Evolutionary conservation across 2,797 vertebrate species (phyloP), one percentile per base, ranked within the genome.

Genomic region (Propithecus perrieri): DNA sequence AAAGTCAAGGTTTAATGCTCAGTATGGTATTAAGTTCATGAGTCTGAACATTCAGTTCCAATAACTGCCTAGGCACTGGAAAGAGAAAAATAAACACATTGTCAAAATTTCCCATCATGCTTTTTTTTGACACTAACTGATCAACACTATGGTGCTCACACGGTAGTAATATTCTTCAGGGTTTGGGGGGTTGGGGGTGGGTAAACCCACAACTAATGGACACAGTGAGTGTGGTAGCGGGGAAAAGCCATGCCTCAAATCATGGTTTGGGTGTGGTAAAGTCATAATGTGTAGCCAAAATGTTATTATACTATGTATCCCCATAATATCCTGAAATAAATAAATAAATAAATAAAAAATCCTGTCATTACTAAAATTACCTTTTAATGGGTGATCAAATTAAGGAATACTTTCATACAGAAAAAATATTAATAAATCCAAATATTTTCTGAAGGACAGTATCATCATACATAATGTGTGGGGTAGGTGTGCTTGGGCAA

Each of bases 401-500:
- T 86, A 85, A 85, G 26, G 81, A 63, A 76, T 18, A 7, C 4
- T 28, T 87, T 95, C 53, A 85, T 14, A 53, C 17, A 75, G 28
- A 24, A 63, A 55, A 59, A 85, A 71, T 24, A 57, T 57, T 57
- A 4, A 57, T 50, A 11, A 18, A 74, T 33, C 5, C 15, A 33
- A 80, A n/a, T 41, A 53, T 50, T 85, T 84, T 85, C 61, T 86
- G 4, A 61, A 59, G 10, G 76, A 48, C 10, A 76, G 10, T 4
- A 61, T n/a, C 12, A 9, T 67, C n/a, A 10, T 24, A 8, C 24
- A 10, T 26, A 41, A 41, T 22, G 5, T 65, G 7, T 63, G 6
- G 38, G 0, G 0, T 55, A 38, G 15, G 0, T 7, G 0, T 30
- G 1, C 81, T 55, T 43, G 18, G 26, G 2, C 12, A 55, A 33